Percentiles rank a stretch among this genome's conserved stretches.
phyloP scores from a whole-genome alignment of 2,888 invertebrate genomes.

The Dynastes grantii region DNA sequence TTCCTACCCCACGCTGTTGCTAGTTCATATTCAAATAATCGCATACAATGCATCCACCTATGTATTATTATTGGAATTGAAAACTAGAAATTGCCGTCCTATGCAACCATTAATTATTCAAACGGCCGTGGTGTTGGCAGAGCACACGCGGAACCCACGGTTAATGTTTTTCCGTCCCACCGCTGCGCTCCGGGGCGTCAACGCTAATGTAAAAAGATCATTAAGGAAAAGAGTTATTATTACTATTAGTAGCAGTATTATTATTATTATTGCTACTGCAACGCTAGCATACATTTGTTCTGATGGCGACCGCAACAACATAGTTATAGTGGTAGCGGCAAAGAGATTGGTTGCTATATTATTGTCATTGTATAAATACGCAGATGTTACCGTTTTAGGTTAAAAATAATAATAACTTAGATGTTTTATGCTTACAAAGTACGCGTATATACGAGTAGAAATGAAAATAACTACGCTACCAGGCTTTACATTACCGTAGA shows the following conservation, averaged over 20 bases:
- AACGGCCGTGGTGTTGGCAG: slow-evolving; percentile 33
- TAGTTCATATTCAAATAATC: no score
- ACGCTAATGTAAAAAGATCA: slow-evolving; percentile 51
- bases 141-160: slow-evolving; percentile 26
- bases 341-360: not conserved
- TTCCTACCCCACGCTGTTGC: no score
- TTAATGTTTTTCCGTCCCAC: slow-evolving; percentile 44
- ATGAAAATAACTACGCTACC: no score
- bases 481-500: no score
- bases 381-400: not conserved
- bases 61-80: slow-evolving; percentile 36
- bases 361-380: slow-evolving; percentile 13
- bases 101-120: slow-evolving; percentile 46
- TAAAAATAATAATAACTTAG: slow-evolving; percentile 36
- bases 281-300: slow-evolving; percentile 13
- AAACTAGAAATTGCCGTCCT: slow-evolving; percentile 37
- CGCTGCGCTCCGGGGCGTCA: slow-evolving; percentile 43
- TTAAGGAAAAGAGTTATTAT: slow-evolving; percentile 49
- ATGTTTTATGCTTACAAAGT: not conserved
- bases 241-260: slow-evolving; percentile 44
- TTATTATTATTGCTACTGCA: slow-evolving; percentile 15
- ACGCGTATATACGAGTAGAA: not conserved
- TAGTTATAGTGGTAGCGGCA: not conserved
- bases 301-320: not conserved
- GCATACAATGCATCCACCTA: not conserved